These are phyloP conservation scores for Thamnophis sirtalis DNA, from an alignment of 2,113 vertebrate genomes.

Conservation along the genomic window DNA sequence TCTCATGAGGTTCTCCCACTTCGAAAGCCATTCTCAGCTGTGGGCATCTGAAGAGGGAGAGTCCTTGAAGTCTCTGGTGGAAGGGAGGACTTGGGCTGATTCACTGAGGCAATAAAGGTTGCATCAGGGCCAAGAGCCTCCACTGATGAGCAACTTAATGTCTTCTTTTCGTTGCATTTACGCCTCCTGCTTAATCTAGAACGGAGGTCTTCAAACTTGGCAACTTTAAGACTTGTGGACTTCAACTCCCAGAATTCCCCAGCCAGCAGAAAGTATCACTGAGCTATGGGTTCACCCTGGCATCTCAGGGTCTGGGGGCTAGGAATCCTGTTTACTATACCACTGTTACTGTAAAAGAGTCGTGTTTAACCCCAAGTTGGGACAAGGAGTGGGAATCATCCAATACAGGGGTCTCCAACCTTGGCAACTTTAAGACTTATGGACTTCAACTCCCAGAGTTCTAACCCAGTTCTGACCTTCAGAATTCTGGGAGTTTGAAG, in stretches of 20 bases:
- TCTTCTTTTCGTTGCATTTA: neutral
- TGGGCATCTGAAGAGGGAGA: neutral
- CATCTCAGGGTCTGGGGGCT: neutral
- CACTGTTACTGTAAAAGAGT: neutral
- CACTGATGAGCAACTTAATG: neutral
- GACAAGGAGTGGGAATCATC: neutral
- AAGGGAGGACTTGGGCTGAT: neutral
- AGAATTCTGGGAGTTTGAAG: too few relatives aligned
- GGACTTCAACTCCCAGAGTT: too few relatives aligned
- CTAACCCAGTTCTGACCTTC: too few relatives aligned
- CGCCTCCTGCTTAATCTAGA: neutral
- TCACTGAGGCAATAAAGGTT: neutral
- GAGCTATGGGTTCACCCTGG: neutral
- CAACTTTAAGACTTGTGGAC: too few relatives aligned
- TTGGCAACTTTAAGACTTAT: too few relatives aligned
- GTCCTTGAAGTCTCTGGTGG: neutral
- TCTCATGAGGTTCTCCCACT: neutral
- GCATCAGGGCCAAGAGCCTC: neutral
- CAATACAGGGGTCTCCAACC: too few relatives aligned
- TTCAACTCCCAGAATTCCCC: too few relatives aligned
- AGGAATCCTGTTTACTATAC: neutral
- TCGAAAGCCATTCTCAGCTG: too few relatives aligned
- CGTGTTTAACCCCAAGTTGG: neutral
- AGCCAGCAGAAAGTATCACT: neutral
- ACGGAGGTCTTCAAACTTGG: too few relatives aligned